Conservation (phyloP, 1,140 invertebrate species). For the Hylyphantes graminicola region DNA sequence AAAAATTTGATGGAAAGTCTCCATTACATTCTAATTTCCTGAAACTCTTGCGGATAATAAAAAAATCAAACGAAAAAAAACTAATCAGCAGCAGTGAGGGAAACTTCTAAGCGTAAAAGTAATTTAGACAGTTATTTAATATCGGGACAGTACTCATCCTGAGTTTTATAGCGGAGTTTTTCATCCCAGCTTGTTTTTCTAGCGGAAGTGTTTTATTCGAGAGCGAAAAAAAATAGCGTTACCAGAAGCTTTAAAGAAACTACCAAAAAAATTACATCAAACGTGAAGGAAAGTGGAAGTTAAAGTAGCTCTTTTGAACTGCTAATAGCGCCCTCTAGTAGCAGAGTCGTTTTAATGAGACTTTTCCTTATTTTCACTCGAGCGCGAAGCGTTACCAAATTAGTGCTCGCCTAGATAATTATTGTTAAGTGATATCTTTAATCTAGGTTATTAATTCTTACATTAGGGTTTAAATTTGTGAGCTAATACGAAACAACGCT, state of each 20-base stretch:
- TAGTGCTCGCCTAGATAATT: slow-evolving; percentile 55
- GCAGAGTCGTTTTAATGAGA: slow-evolving; percentile 49
- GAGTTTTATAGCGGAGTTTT: slow-evolving; percentile 53
- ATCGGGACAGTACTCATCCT: slow-evolving; percentile 54
- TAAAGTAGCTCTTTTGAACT: slow-evolving; percentile 46
- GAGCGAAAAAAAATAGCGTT: slow-evolving; percentile 49
- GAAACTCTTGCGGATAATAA: slow-evolving; percentile 18
- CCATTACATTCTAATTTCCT: slow-evolving; percentile 60
- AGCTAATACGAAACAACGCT: slow-evolving; percentile 50
- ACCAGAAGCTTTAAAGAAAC: slow-evolving; percentile 1
- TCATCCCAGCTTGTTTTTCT: slow-evolving; percentile 58
- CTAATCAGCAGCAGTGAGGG: slow-evolving; percentile 45
- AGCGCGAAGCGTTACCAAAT: slow-evolving; percentile 59
- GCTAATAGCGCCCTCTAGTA: slow-evolving; percentile 57
- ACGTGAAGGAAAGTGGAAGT: slow-evolving; percentile 52
- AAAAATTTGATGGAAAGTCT: slow-evolving; percentile 59
- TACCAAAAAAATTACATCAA: slow-evolving; percentile 17
- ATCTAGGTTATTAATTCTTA: slow-evolving; percentile 60
- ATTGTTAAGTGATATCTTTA: slow-evolving; percentile 61
- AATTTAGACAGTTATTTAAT: slow-evolving; percentile 60
- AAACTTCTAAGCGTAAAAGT: slow-evolving; percentile 57
- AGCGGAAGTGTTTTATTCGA: slow-evolving; percentile 9
- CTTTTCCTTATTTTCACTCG: slow-evolving; percentile 56
- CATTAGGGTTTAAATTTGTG: slow-evolving; percentile 59
- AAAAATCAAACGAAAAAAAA: slow-evolving; percentile 52